Evolutionary conservation across 1,140 invertebrate genomes (phyloP).

Genomic region (Drosophila trapezifrons): DNA sequence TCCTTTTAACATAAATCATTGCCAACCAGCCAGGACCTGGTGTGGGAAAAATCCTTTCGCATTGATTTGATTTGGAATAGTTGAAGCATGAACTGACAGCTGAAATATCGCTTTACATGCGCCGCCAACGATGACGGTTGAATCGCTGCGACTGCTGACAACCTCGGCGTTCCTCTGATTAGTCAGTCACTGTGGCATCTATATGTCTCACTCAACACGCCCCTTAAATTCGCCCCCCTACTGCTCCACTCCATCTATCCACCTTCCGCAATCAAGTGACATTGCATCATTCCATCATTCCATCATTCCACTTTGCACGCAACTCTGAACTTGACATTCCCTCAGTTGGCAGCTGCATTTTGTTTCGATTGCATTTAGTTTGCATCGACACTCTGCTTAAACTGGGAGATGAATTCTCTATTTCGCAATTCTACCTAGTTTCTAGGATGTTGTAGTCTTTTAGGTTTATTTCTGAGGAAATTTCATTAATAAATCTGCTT

Average conservation of each 20-base stretch:
- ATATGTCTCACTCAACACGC: slow-evolving; percentile 19
- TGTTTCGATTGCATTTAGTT: slow-evolving; percentile 38
- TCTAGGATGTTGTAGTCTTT: neutral
- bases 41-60: slow-evolving; percentile 56
- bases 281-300: slow-evolving; percentile 51
- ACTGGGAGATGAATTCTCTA: neutral
- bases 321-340: slow-evolving; percentile 75
- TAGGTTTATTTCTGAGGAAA: too few relatives aligned
- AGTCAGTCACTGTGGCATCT: slow-evolving; percentile 60
- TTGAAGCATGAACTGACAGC: slow-evolving; percentile 79
- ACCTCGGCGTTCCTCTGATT: slow-evolving; percentile 64
- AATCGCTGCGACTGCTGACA: slow-evolving; percentile 45
- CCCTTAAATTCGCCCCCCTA: neutral
- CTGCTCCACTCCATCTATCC: too few relatives aligned
- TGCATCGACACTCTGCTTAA: slow-evolving; percentile 26
- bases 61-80: slow-evolving; percentile 81
- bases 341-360: slow-evolving; percentile 29
- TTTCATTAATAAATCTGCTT: fast-evolving
- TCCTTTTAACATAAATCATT: slow-evolving; percentile 79
- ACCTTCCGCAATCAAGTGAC: slow-evolving; percentile 13
- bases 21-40: slow-evolving; percentile 24
- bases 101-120: slow-evolving; percentile 80
- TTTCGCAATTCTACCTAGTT: neutral
- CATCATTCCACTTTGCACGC: slow-evolving; percentile 45
- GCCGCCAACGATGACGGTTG: slow-evolving; percentile 50